phyloP scores from a whole-genome alignment of 2,797 vertebrate genomes.

The Sebastes miniatus region DNA sequence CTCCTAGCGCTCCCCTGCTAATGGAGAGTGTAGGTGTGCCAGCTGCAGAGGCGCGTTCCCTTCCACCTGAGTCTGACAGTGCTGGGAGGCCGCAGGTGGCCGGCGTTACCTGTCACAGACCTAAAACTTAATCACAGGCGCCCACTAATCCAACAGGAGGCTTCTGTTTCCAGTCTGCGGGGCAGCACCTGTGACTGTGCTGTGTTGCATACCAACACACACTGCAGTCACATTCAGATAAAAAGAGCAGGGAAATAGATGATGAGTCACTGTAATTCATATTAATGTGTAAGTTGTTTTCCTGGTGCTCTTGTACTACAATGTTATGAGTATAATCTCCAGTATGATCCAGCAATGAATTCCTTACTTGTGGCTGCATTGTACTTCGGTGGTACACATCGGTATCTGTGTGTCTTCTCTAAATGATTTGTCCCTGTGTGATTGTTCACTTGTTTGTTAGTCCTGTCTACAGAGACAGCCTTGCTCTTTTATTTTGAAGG shows the following conservation, averaged over 20 bases:
- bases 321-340: neutral
- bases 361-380: neutral
- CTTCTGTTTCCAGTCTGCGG: neutral
- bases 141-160: neutral
- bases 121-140: constrained; percentile 21
- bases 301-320: neutral
- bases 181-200: neutral
- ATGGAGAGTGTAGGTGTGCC: neutral
- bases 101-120: constrained; percentile 3
- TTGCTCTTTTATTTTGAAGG: neutral
- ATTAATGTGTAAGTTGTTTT: neutral
- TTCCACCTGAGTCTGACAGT: constrained; percentile 11
- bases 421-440: neutral
- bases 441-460: neutral
- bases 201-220: neutral
- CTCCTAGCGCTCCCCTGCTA: neutral
- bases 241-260: neutral
- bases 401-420: neutral
- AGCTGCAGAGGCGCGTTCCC: neutral
- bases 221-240: neutral
- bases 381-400: neutral
- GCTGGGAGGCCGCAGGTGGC: constrained; percentile 18
- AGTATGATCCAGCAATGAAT: neutral
- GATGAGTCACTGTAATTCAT: neutral
- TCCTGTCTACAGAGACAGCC: neutral